Conservation (phyloP, 1,140 invertebrate genomes). For the Trichogramma pretiosum region DNA sequence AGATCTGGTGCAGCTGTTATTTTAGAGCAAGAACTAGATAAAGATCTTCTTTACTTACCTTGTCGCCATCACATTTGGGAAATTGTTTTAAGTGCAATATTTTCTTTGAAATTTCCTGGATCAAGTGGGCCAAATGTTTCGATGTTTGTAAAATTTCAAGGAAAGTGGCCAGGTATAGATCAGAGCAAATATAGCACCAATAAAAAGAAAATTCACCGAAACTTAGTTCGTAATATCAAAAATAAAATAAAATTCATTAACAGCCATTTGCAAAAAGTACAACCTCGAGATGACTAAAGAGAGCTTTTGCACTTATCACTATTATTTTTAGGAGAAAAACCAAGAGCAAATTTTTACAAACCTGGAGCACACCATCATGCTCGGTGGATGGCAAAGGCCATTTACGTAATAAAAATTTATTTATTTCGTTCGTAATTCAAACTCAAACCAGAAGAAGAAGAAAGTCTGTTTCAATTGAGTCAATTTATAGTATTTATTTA, state of each 20-base stretch:
- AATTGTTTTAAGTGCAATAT: constrained; percentile 8
- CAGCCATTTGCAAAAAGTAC: constrained; percentile 4
- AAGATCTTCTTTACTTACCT: constrained; percentile 17
- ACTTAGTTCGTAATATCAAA: not conserved
- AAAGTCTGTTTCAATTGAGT: constrained; percentile 21
- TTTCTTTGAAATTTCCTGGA: constrained; percentile 4
- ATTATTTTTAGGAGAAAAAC: constrained; percentile 17
- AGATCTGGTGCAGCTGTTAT: constrained; percentile 9
- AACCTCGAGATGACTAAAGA: constrained; percentile 18
- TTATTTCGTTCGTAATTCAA: constrained; percentile 18
- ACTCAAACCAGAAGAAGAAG: constrained; percentile 22
- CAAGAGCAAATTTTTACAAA: constrained; percentile 14
- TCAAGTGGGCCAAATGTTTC: constrained; percentile 13
- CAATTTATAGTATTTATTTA: constrained; percentile 26
- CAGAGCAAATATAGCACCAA: constrained; percentile 9
- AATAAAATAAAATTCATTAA: not conserved
- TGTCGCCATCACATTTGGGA: constrained; percentile 20
- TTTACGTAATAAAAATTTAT: constrained; percentile 25
- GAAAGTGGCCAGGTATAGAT: constrained; percentile 9
- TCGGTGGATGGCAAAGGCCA: constrained; percentile 23
- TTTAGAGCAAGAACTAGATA: constrained; percentile 12
- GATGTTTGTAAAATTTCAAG: constrained; percentile 16
- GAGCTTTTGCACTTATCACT: constrained; percentile 19
- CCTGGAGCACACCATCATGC: constrained; percentile 23
- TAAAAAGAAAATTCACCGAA: constrained; percentile 4